Base-by-base conservation (phyloP, 2,113 vertebrate genomes). In the Chaetorhynchus papuensis region DNA sequence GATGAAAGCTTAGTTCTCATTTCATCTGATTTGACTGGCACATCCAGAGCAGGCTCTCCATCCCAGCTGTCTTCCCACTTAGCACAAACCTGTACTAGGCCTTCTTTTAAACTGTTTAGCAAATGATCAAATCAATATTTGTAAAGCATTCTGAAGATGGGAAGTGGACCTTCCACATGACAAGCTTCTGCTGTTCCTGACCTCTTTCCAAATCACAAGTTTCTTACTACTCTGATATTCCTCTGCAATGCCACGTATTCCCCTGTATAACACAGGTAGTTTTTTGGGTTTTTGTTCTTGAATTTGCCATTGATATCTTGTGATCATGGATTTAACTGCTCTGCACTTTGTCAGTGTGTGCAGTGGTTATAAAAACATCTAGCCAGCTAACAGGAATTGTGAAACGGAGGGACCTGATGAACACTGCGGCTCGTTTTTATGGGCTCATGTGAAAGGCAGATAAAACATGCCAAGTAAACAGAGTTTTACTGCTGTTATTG, bases 341-440 rank as follows among this genome's bases (percentile, higher is more conserved):
- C 57, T 79, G 28, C 15, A 7, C 66, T 97, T 95, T 83, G 44
- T 79, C 92, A 83, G 4, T 83, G 53, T 76, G 33, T 60, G 44
- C 82, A 92, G 78, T 42, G 70, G 33, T 76, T 83, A 74, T 84
- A 93, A 96, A 96, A 96, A 44, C 52, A 94, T 79, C 31, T 42
- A 93, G 49, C 22, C 17, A 69, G n/a, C 23, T 89, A 83, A 68
- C 23, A 54, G 42, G 22, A 93, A 44, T 18, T 82, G 56, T 87
- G 92, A 87, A 92, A 92, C 49, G 57, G 41, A 85, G 33, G 28
- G 31, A 71, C 19, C 30, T 79, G 66, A 87, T 64, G 37, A 93
- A 47, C 19, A 22, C 56, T 41, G n/a, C 1, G 11, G 26, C 17
- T 15, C 39, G 44, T 75, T 90, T 92, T 84, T 87, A 82, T 59